These are phyloP conservation scores for Entomobrya proxima DNA, from an alignment of 2,888 invertebrate species.

Conservation along the genomic window DNA sequence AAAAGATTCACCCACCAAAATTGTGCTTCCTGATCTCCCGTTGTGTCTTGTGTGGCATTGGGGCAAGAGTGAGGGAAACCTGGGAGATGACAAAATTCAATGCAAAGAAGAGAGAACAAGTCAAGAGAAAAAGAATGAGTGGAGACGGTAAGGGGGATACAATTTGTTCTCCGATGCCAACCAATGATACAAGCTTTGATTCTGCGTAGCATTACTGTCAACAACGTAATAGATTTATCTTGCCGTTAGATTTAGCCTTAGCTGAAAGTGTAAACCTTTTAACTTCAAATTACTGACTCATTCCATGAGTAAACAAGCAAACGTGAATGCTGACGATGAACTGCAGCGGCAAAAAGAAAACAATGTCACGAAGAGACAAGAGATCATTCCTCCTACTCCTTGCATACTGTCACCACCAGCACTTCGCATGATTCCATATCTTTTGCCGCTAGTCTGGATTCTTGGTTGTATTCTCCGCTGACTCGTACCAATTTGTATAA, in stretches of 20 bases:
- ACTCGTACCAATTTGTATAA: slow-evolving; percentile 53
- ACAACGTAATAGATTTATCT: slow-evolving; percentile 63
- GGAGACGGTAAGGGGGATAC: slow-evolving; percentile 34
- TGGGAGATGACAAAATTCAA: slow-evolving; percentile 9
- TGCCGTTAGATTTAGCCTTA: slow-evolving; percentile 47
- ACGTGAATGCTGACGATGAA: slow-evolving; percentile 17
- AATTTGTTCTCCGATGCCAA: slow-evolving; percentile 44
- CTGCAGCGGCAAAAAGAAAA: slow-evolving; percentile 29
- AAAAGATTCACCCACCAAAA: slow-evolving; percentile 38
- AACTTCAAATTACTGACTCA: slow-evolving; percentile 68
- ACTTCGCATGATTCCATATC: slow-evolving; percentile 33
- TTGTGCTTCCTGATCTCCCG: slow-evolving; percentile 35
- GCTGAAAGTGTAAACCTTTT: slow-evolving; percentile 64
- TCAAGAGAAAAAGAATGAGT: neutral
- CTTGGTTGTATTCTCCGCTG: slow-evolving; percentile 9
- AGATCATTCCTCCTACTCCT: slow-evolving; percentile 28
- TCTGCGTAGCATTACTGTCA: slow-evolving; percentile 49
- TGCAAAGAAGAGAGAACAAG: neutral
- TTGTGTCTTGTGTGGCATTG: slow-evolving; percentile 24
- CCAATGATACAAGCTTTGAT: slow-evolving; percentile 23
- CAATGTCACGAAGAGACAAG: slow-evolving; percentile 38
- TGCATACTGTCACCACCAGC: slow-evolving; percentile 35
- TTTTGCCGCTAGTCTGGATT: neutral
- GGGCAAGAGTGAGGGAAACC: slow-evolving; percentile 8
- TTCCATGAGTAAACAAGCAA: slow-evolving; percentile 59